Evolutionary conservation across 2,888 invertebrate species (phyloP), one percentile per base, ranked within the genome.

Genomic region (Heteromyza rotundicornis): DNA sequence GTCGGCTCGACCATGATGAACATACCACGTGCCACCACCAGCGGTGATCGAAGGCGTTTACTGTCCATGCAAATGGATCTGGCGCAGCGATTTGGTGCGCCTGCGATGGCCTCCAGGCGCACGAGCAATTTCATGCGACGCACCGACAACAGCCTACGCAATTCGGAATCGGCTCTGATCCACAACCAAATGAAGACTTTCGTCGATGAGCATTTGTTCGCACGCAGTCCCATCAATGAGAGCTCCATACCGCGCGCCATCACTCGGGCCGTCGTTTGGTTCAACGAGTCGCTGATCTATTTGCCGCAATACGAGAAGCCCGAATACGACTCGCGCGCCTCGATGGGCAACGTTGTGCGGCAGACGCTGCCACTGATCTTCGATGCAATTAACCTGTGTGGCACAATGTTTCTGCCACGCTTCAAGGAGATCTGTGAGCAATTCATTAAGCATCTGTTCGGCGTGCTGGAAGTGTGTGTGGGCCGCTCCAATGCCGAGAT

Each of bases 271-370:
- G 64, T 83, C 56, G 69, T 71, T n/a, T 79, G 80, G 76, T 71
- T 83, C 10, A 71, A 64, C 47, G 75, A 77, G 19, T 70, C 70
- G 60, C 67, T 82, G 3, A 60, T 76, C 50, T 80, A 73, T 67
- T 63, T 82, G 68, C 79, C 80, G 12, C 82, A 80, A 47, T 81
- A 80, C 64, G 83, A 82, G 62, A 70, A 70, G 10, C 75, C 77
- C 16, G 76, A 79, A 56, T 82, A 79, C 64, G 80, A 84, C 71
- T 76, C 81, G 2, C 73, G 80, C 2, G 79, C 79, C 59, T 84
- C 84, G 0, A 75, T 83, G 1, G 76, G 75, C 65, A 83, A 82
- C 62, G 73, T 71, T 17, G 52, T 84, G 60, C 77, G 80, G 1
- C 70, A 65, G 32, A 78, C 75, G 54, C 63, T 84, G 35, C 79